Evolutionary conservation across 2,888 invertebrate genomes (phyloP), one percentile per base, ranked within the genome.

Genomic region (Lissocephala sabroskyi): DNA sequence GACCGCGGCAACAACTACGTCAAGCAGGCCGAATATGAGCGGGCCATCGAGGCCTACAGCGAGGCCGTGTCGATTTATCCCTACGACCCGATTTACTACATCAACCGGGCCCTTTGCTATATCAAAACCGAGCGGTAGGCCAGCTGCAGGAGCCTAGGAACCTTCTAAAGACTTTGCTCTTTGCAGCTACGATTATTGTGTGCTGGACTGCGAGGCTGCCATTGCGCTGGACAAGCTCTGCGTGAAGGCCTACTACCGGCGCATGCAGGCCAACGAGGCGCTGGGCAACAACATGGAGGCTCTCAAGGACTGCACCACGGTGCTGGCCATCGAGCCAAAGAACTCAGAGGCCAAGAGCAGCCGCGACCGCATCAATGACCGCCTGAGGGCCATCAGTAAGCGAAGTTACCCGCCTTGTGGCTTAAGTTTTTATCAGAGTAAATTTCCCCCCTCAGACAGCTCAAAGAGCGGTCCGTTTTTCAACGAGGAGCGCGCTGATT

Each of bases 21-120:
- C 14, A 91, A 91, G 73, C 81, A 87, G 28, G 88, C 91, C 64
- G 90, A 95, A 75, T 98, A 93, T 89, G 88, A 90, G 17, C 91
- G 93, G 60, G 98, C 98, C 0, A 91, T 97, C 49, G 85, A 88
- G 4, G 93, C 92, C 80, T 99, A 98, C 82, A 91, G 90, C 33
- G 89, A 91, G 79, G 98, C 98, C 0, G 96, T 98, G 30, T 90
- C 92, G 51, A 84, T 91, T 48, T 94, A 93, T 68, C 88, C 91
- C 6, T 88, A 89, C 80, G 90, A 95, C 81, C 89, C 96, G 1
- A 87, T 94, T 10, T 93, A 92, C 79, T 95, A 89, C 74, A 94
- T 95, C 0, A 97, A 97, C 82, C 87, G 97, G 64, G 96, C 95
- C 1, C 87, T 96, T 45, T 97, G 97, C 66, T 89, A 92, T 57